Base-by-base conservation (phyloP, 2,888 invertebrate genomes). In the Limenitis camilla region DNA sequence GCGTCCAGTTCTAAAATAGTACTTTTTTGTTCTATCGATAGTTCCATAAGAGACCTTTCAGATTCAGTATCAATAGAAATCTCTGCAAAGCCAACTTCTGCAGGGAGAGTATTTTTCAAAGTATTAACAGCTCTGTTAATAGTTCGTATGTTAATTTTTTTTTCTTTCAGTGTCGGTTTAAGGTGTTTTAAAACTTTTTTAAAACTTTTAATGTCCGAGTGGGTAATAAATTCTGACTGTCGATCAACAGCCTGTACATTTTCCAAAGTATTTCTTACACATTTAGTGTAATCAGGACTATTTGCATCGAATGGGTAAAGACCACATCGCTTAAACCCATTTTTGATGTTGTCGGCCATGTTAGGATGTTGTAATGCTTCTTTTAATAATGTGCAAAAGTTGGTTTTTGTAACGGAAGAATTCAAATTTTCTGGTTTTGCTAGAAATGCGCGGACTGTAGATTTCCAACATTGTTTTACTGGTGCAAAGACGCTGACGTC, bases 251-350 rank as follows among this genome's bases (percentile, higher is more conserved):
- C 8, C 28, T 44, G 40, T 11, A 52, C 32, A 33, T 60, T 55
- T 49, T 56, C 56, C 36, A 60, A 44, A 48, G 56, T 55, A 40
- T 63, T 55, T 53, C 50, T 49, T 35, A 61, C 60, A 62, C n/a
- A n/a, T n/a, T n/a, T n/a, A n/a, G n/a, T n/a, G n/a, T n/a, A n/a
- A 49, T 65, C 60, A 7, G 50, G 42, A 46, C 36, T 48, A 50
- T 65, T 55, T 41, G 53, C 49, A 56, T 63, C 49, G 36, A 63
- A 58, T 43, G 64, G 64, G 50, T 59, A 63, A 51, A 63, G 50
- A 27, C 58, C 63, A 52, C 64, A 63, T 49, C 46, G 41, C 27
- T 42, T 52, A 55, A 64, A 61, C 31, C 60, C 62, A 52, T 59
- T 63, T 53, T 49, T 59, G 39, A 62, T 62, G 27, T 42, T 50